phyloP scores from a whole-genome alignment of 2,113 vertebrate species.

The Sinocyclocheilus rhinocerous region DNA sequence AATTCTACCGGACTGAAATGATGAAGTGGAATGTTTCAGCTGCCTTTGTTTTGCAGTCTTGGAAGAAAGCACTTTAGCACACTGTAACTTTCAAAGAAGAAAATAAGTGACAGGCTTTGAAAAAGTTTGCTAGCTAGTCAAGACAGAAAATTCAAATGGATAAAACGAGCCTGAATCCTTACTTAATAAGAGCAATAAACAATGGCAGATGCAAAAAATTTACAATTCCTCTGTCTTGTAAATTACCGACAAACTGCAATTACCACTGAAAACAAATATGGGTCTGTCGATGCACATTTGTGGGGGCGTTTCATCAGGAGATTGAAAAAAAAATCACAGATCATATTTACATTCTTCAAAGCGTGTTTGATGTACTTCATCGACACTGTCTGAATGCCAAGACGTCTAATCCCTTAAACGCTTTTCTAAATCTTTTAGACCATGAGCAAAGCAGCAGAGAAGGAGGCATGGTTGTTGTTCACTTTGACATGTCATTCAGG shows the following conservation, averaged over 20 bases:
- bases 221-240: neutral
- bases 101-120: conserved; percentile 23
- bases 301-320: conserved; percentile 22
- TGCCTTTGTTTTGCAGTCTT: neutral
- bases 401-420: conserved; percentile 1
- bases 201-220: conserved; percentile 11
- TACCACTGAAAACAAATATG: conserved; percentile 3
- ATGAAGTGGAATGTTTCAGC: conserved; percentile 25
- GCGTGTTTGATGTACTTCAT: conserved; percentile 14
- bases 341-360: conserved; percentile 38
- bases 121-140: neutral
- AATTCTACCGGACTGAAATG: conserved; percentile 9
- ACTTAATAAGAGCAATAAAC: conserved; percentile 39
- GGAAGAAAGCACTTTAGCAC: neutral
- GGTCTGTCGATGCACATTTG: conserved; percentile 17
- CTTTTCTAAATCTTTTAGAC: conserved; percentile 28
- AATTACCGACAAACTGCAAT: neutral
- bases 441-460: conserved; percentile 6
- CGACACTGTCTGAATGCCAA: neutral
- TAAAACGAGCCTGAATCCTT: conserved; percentile 38
- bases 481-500: conserved; percentile 53
- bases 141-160: neutral
- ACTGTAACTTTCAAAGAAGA: conserved; percentile 19
- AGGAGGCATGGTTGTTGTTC: conserved; percentile 22
- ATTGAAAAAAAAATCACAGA: conserved; percentile 4